Evolutionary conservation across 2,113 vertebrate species (phyloP).

Genomic region (Hippocampus mohnikei): DNA sequence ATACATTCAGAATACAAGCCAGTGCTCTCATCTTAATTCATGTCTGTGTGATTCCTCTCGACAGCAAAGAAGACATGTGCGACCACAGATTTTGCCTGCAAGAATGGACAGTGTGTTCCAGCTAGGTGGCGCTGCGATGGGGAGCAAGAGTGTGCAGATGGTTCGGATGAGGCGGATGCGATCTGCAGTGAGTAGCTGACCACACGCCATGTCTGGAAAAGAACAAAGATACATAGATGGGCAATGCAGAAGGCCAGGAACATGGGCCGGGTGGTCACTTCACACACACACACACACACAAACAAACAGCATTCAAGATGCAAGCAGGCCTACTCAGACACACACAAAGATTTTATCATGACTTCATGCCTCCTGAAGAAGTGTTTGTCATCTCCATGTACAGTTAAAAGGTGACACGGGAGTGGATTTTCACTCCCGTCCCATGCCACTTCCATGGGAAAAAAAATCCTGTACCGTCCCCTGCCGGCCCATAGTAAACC

Average conservation of each 20-base stretch:
- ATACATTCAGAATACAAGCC: neutral
- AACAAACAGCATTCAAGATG: neutral
- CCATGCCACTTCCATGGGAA: no score
- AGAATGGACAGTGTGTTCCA: conserved; percentile 89
- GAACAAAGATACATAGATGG: neutral
- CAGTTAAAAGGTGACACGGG: no score
- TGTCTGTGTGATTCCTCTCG: conserved; percentile 1
- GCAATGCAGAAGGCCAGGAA: neutral
- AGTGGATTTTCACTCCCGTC: no score
- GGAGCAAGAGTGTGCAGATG: conserved; percentile 87
- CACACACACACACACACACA: conserved; percentile 8
- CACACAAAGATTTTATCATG: neutral
- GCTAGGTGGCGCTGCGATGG: conserved; percentile 93
- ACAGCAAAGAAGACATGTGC: conserved; percentile 93
- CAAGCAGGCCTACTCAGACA: neutral
- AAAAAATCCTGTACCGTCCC: no score
- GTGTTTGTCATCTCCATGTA: neutral
- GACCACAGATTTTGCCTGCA: conserved; percentile 89
- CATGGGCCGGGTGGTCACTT: conserved; percentile 7
- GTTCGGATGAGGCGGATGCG: conserved; percentile 86
- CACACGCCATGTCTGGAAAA: conserved; percentile 6
- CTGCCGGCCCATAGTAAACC: no score
- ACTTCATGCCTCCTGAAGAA: neutral
- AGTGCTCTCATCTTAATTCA: neutral
- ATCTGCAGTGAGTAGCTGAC: conserved; percentile 84